phyloP scores from a whole-genome alignment of 2,888 invertebrate genomes.

The Parapristionchus giblindavisi region DNA sequence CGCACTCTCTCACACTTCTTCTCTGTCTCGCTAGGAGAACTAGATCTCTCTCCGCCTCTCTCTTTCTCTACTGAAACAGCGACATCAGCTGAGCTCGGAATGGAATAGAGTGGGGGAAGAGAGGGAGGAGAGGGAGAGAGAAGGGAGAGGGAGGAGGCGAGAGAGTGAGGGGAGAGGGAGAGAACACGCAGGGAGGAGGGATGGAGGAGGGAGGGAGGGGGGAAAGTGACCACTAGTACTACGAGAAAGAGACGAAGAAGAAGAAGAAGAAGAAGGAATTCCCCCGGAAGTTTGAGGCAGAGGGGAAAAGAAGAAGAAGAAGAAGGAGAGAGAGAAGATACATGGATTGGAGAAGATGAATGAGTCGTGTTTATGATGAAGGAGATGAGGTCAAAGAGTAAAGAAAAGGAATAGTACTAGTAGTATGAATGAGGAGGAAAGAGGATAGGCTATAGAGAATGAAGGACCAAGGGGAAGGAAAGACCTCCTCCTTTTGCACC shows the following conservation, averaged over 20 bases:
- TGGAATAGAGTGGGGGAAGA: background rate
- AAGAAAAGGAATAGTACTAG: no score
- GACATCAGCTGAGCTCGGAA: background rate
- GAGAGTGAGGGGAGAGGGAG: background rate
- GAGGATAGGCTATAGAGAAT: background rate
- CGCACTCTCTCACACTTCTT: conserved; percentile 1
- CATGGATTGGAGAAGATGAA: no score
- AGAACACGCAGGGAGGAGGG: background rate
- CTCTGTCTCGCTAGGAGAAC: no score
- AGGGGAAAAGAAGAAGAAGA: background rate
- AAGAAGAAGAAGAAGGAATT: background rate
- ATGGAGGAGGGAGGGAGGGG: background rate
- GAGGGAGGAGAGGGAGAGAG: conserved; percentile 18
- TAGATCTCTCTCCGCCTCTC: no score
- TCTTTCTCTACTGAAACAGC: conserved; percentile 13
- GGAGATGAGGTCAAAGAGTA: no score
- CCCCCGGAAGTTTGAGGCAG: background rate
- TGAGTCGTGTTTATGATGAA: no score
- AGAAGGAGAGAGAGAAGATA: no score
- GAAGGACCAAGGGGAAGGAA: no score
- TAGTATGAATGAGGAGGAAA: background rate
- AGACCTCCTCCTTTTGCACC: no score
- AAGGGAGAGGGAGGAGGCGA: background rate
- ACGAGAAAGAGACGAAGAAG: background rate
- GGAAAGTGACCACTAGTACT: background rate